A percentile compares a stretch with the other conserved stretches of the same genome.
Evolutionary conservation across 1,140 invertebrate genomes (phyloP).

Genomic region (Bombus confusus): DNA sequence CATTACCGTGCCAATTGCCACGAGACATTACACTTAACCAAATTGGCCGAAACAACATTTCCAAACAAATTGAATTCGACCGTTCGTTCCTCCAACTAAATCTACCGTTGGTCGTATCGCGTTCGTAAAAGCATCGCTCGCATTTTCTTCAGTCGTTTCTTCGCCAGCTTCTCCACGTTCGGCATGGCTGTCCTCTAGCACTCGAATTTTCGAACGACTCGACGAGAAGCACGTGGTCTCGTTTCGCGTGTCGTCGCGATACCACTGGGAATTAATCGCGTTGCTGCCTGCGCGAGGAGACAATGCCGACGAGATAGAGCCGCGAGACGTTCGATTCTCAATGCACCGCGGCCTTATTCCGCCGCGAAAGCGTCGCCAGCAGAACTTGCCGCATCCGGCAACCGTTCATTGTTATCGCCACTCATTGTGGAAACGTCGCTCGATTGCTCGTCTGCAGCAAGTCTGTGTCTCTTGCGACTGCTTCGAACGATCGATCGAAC

Average conservation of each 20-base stretch:
- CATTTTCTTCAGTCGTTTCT: conserved; percentile 41
- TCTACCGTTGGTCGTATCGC: no score
- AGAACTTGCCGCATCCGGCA: conserved; percentile 56
- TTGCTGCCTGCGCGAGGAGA: conserved; percentile 19
- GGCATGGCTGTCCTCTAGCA: conserved; percentile 15
- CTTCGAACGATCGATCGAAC: background rate
- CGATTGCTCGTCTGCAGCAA: background rate
- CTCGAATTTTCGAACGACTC: background rate
- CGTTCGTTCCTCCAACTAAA: background rate
- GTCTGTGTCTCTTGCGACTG: no score
- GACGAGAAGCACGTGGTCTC: background rate
- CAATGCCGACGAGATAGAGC: conserved; percentile 53
- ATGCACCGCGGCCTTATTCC: conserved; percentile 48
- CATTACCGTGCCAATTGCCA: background rate
- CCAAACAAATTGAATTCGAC: background rate
- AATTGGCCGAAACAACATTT: background rate
- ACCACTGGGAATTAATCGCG: conserved; percentile 21
- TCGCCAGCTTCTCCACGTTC: conserved; percentile 39
- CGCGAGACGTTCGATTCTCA: conserved; percentile 36
- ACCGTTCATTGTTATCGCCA: conserved; percentile 43
- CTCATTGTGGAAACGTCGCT: conserved; percentile 58
- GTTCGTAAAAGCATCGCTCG: conserved; percentile 24
- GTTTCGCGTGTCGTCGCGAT: conserved; percentile 18
- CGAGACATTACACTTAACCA: background rate
- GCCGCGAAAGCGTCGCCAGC: conserved; percentile 29